Evolutionary conservation across 2,113 vertebrate genomes (phyloP), one percentile per base, ranked within the genome.

Genomic region (Hippocampus barbouri): DNA sequence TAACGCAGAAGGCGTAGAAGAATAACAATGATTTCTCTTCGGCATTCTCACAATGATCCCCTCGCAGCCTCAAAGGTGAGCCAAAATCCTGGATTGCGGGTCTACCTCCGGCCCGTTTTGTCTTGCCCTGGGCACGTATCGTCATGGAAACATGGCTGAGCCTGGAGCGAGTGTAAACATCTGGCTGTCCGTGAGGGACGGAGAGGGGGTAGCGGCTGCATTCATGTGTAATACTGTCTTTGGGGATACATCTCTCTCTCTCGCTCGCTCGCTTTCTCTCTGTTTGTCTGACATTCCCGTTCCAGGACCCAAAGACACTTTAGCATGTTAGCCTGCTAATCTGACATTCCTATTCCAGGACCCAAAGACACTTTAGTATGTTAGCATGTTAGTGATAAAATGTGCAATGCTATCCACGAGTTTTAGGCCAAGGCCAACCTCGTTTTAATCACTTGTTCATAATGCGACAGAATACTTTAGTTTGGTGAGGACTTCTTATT

Each of bases 121-220:
- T 88, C 85, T 75, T 71, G 87, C 84, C 81, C 80, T 79, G 78
- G 83, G 81, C 80, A 82, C 83, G 81, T 79, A 85, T 88, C 88
- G 82, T 90, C 89, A 90, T 90, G 89, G 89, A 90, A 91, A 91
- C 89, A 90, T 90, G 85, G 76, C 87, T 81, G 79, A 88, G 89
- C 86, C 85, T 64, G 40, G 83, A 87, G 89, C 87, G 85, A 87
- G 81, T 87, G 88, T 91, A 90, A 91, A 91, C 88, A 91, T 87
- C 87, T 87, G 86, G 80, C 77, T 73, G 74, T 89, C 85, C 85
- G 75, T 82, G 82, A 79, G 83, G 62, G 83, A 84, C 68, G 54
- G 25, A 54, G 59, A 62, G 53, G 75, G 78, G 85, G 78, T 79
- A 83, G 77, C 75, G 64, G 74, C 74, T 69, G 66, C 79, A 84